These are phyloP conservation scores for Cydia pomonella DNA, from an alignment of 1,140 invertebrate species.

Conservation along the genomic window DNA sequence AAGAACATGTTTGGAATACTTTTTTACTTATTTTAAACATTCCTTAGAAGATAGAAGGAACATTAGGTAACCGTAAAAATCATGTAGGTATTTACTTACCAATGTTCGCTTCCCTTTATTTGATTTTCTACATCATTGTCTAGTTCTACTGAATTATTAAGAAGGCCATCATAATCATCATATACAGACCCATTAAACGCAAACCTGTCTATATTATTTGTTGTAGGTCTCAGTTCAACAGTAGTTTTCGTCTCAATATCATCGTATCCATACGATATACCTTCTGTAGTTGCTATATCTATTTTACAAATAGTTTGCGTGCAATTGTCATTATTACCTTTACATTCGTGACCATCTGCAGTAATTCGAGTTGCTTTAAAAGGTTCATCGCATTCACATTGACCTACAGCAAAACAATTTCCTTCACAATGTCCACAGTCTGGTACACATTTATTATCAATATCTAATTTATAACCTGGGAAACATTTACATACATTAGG, in stretches of 20 bases:
- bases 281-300: not conserved
- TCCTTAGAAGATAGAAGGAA: too few species aligned
- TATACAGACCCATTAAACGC: not conserved
- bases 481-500: slow-evolving; percentile 66
- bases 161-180: not conserved
- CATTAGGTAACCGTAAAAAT: too few species aligned
- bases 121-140: not conserved
- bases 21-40: too few species aligned
- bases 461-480: not conserved
- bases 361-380: slow-evolving; percentile 37
- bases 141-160: not conserved
- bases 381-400: slow-evolving; percentile 47
- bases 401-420: slow-evolving; percentile 48
- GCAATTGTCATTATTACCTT: not conserved
- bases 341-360: not conserved
- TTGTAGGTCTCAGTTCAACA: not conserved
- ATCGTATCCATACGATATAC: slow-evolving; percentile 2
- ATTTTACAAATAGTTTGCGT: not conserved
- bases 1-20: too few species aligned
- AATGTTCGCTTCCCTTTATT: not conserved
- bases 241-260: not conserved
- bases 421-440: slow-evolving; percentile 46
- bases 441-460: slow-evolving; percentile 20
- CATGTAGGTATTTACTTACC: not conserved
- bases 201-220: not conserved